These are phyloP conservation scores for Blera fallax DNA, from an alignment of 2,888 invertebrate genomes.

Conservation along the genomic window DNA sequence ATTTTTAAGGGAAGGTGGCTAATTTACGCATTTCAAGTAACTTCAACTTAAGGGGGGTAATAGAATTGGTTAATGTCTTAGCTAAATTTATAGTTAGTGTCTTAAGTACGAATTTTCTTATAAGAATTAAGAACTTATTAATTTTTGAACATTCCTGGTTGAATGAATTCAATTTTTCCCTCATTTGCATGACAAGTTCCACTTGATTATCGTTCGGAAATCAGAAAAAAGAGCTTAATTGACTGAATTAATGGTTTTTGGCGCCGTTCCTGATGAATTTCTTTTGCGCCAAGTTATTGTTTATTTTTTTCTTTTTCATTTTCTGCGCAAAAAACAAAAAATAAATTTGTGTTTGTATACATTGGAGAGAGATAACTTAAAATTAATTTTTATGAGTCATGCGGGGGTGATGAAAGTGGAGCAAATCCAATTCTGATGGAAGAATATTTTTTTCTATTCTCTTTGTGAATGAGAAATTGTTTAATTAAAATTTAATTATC, in stretches of 20 bases:
- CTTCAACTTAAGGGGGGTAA: too few species aligned
- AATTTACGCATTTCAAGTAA: too few species aligned
- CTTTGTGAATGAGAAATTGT: not conserved
- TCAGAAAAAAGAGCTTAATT: not conserved
- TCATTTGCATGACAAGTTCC: not conserved
- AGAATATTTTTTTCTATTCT: not conserved
- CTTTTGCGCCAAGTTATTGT: not conserved
- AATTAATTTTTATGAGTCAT: slow-evolving; percentile 20
- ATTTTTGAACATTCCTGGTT: too few species aligned
- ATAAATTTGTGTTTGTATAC: not conserved
- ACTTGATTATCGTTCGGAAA: not conserved
- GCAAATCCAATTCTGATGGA: not conserved
- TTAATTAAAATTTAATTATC: not conserved
- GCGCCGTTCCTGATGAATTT: not conserved
- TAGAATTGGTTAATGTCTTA: too few species aligned
- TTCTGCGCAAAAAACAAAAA: not conserved
- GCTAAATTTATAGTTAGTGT: too few species aligned
- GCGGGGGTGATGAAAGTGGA: not conserved
- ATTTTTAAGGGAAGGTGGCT: too few species aligned
- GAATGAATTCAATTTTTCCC: not conserved
- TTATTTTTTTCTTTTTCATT: not conserved
- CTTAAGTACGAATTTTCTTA: too few species aligned
- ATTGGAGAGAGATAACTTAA: not conserved
- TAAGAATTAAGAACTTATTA: not conserved
- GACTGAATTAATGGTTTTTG: not conserved